phyloP scores from a whole-genome alignment of 1,140 invertebrate genomes.

The Aphelenchoides avenae region DNA sequence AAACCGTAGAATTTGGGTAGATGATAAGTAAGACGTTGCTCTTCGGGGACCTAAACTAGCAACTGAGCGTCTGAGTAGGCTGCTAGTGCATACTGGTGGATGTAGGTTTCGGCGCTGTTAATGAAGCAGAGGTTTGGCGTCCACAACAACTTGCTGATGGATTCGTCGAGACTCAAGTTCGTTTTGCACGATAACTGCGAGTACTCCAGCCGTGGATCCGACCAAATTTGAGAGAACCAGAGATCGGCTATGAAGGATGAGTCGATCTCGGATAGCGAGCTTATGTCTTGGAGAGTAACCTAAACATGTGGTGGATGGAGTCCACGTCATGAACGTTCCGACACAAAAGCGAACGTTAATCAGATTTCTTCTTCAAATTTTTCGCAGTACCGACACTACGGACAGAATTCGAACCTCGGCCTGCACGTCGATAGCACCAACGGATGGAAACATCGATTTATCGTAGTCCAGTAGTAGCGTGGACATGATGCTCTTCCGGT shows the following conservation, averaged over 20 bases:
- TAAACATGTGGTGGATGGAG: not conserved
- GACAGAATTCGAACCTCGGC: conserved; percentile 32
- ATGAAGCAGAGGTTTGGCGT: conserved; percentile 48
- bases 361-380: not conserved
- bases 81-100: conserved; percentile 30
- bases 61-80: conserved; percentile 2
- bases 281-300: conserved; percentile 47
- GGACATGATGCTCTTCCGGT: conserved; percentile 44
- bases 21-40: conserved; percentile 48
- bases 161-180: conserved; percentile 45
- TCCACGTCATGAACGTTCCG: not conserved
- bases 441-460: conserved; percentile 42
- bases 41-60: conserved; percentile 37
- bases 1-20: conserved; percentile 37
- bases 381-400: no score
- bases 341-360: not conserved
- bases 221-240: conserved; percentile 50
- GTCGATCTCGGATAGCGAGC: conserved; percentile 45
- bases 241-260: conserved; percentile 48
- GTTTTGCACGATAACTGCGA: conserved; percentile 43
- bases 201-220: conserved; percentile 42
- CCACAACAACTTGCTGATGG: conserved; percentile 38
- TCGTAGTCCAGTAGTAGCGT: conserved; percentile 43
- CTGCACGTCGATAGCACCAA: conserved; percentile 37
- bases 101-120: conserved; percentile 46